A percentile compares a stretch with the other conserved stretches of the same genome.
phyloP scores from a whole-genome alignment of 53 echinoderm and acorn worm species.

The Arbacia lixula region DNA sequence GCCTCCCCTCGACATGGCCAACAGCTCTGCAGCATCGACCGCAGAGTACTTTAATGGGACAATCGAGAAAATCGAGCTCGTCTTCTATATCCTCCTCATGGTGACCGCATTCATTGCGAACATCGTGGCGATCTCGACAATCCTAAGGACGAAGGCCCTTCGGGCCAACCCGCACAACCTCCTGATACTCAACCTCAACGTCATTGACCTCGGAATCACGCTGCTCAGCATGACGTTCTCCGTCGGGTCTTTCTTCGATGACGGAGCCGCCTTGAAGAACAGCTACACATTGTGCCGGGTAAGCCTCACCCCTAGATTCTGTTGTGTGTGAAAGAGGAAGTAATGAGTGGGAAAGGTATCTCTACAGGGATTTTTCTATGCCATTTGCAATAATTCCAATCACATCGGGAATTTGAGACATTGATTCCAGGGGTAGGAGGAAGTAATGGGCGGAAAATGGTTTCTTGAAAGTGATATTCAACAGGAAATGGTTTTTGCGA shows the following conservation, averaged over 20 bases:
- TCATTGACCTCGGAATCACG: slow-evolving; percentile 6
- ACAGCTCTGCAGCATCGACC: not conserved
- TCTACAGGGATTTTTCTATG: too few species aligned
- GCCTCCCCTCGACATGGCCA: too few species aligned
- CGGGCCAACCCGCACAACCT: not conserved
- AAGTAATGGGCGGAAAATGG: too few species aligned
- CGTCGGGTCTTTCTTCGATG: slow-evolving; percentile 16
- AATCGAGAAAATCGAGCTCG: not conserved
- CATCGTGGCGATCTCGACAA: not conserved
- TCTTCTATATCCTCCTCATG: not conserved
- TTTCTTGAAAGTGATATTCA: too few species aligned
- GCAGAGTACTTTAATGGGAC: not conserved
- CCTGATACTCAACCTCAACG: slow-evolving; percentile 4
- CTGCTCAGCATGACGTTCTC: slow-evolving; percentile 22
- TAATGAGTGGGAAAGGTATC: too few species aligned
- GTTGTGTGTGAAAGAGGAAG: too few species aligned
- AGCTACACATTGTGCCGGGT: slow-evolving; percentile 6
- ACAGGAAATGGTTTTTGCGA: too few species aligned
- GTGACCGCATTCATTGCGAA: not conserved
- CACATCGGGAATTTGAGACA: too few species aligned
- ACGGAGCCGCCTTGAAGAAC: not conserved
- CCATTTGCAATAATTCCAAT: too few species aligned
- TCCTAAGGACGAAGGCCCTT: not conserved
- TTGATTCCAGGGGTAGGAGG: too few species aligned
- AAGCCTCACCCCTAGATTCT: too few species aligned